phyloP scores from a whole-genome alignment of 2,888 invertebrate genomes.

The Caenorhabditis imperialis region DNA sequence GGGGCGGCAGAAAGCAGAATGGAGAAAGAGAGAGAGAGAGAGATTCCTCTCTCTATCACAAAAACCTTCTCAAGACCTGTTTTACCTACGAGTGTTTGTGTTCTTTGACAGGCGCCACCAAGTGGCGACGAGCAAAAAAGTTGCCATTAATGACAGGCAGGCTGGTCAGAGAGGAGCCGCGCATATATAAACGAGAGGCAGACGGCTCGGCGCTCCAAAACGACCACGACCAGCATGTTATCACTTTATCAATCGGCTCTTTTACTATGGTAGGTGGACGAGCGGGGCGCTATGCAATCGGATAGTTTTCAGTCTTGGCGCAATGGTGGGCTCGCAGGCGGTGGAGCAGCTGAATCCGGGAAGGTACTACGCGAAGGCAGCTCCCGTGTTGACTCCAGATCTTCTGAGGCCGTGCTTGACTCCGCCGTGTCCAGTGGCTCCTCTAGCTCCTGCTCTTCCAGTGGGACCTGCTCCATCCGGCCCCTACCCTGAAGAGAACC shows the following conservation, averaged over 20 bases:
- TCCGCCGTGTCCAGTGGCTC: slow-evolving; percentile 33
- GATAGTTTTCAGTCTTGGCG: slow-evolving; percentile 16
- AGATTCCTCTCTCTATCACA: slow-evolving; percentile 1
- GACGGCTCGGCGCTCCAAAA: slow-evolving; percentile 41
- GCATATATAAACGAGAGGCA: slow-evolving; percentile 41
- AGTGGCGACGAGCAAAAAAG: no score
- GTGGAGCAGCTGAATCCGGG: slow-evolving; percentile 45
- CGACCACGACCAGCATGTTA: no score
- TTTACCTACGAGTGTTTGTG: slow-evolving; percentile 50
- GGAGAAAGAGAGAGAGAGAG: slow-evolving; percentile 5
- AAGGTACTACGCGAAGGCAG: slow-evolving; percentile 52
- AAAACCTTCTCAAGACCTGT: slow-evolving; percentile 30
- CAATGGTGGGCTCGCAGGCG: slow-evolving; percentile 4
- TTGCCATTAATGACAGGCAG: slow-evolving; percentile 20
- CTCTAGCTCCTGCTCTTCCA: slow-evolving; percentile 13
- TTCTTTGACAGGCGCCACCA: slow-evolving; percentile 24
- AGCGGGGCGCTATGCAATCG: no score
- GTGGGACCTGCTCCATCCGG: slow-evolving; percentile 11
- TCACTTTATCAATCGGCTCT: no score
- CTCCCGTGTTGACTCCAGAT: slow-evolving; percentile 43
- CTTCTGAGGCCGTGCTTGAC: slow-evolving; percentile 29
- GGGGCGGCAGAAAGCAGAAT: slow-evolving; percentile 30
- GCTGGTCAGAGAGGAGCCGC: neutral
- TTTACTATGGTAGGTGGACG: slow-evolving; percentile 30
- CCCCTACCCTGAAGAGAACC: slow-evolving; percentile 14